Conservation (phyloP, 1,140 invertebrate species). For the Sinonovacula constricta region DNA sequence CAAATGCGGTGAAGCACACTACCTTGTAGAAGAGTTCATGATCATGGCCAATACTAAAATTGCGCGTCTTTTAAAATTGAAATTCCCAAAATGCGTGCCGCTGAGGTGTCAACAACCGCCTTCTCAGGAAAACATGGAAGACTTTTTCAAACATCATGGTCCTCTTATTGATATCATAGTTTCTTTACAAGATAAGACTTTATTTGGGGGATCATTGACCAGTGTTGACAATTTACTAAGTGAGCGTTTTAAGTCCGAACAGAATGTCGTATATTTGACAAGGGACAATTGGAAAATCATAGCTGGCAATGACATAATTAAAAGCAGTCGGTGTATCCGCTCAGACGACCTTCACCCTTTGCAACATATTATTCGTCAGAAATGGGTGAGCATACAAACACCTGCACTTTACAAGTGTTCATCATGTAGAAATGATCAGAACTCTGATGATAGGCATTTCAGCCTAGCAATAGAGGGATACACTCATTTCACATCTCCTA, state of each 20-base stretch:
- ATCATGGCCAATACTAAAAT: constrained; percentile 40
- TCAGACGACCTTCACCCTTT: constrained; percentile 51
- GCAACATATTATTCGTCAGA: constrained; percentile 22
- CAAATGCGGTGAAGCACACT: constrained; percentile 65
- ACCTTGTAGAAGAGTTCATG: constrained; percentile 67
- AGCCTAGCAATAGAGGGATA: constrained; percentile 60
- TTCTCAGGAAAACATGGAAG: constrained; percentile 36
- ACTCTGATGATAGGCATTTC: constrained; percentile 41
- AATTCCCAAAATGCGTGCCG: constrained; percentile 41
- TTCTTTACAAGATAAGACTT: constrained; percentile 42
- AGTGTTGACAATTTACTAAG: constrained; percentile 3
- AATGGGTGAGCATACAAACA: constrained; percentile 56
- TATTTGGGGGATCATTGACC: constrained; percentile 8
- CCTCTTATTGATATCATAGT: constrained; percentile 44
- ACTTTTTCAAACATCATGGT: constrained; percentile 48
- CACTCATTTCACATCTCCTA: constrained; percentile 78
- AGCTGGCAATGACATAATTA: too few species aligned
- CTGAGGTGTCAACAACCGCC: constrained; percentile 54
- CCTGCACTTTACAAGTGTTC: constrained; percentile 53
- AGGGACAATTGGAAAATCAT: constrained; percentile 2
- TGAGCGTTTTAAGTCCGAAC: constrained; percentile 21
- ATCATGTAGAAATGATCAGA: not conserved
- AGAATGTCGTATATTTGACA: not conserved
- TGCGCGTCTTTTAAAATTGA: constrained; percentile 2
- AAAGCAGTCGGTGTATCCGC: constrained; percentile 7